Evolutionary conservation across 2,888 invertebrate genomes (phyloP).

Genomic region (Idaea dimidiata): DNA sequence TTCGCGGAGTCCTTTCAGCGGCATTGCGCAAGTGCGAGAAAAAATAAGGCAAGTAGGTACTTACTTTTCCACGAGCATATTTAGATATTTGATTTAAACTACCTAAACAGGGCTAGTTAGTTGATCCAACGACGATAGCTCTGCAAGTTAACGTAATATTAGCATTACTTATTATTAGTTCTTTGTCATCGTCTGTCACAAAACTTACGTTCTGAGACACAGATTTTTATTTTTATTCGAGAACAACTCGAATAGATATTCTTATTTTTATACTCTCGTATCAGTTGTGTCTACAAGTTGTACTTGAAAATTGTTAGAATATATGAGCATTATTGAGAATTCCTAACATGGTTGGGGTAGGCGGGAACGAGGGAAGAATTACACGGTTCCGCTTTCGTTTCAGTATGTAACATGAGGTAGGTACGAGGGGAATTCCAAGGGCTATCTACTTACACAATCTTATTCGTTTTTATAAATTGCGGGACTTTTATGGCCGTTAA

Average conservation of each 20-base stretch:
- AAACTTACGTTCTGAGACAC: not conserved
- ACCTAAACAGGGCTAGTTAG: too few relatives aligned
- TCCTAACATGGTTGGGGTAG: not conserved
- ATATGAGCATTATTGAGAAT: not conserved
- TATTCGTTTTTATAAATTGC: not conserved
- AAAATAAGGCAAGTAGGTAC: too few relatives aligned
- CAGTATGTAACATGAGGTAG: too few relatives aligned
- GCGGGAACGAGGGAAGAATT: not conserved
- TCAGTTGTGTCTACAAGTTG: not conserved
- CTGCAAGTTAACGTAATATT: not conserved
- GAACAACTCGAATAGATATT: too few relatives aligned
- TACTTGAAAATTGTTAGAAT: not conserved
- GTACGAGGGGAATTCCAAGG: not conserved
- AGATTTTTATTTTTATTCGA: too few relatives aligned
- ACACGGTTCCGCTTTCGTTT: not conserved
- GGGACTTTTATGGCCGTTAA: not conserved
- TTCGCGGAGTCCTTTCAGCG: too few relatives aligned
- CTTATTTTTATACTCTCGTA: too few relatives aligned
- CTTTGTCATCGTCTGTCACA: not conserved
- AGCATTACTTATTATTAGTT: not conserved
- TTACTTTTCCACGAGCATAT: too few relatives aligned
- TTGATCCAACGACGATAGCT: too few relatives aligned
- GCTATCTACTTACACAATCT: not conserved
- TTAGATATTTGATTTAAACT: too few relatives aligned
- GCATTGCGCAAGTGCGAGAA: too few relatives aligned